Conservation (phyloP, 2,888 invertebrate species). For the Stenchaetothrips biformis region DNA sequence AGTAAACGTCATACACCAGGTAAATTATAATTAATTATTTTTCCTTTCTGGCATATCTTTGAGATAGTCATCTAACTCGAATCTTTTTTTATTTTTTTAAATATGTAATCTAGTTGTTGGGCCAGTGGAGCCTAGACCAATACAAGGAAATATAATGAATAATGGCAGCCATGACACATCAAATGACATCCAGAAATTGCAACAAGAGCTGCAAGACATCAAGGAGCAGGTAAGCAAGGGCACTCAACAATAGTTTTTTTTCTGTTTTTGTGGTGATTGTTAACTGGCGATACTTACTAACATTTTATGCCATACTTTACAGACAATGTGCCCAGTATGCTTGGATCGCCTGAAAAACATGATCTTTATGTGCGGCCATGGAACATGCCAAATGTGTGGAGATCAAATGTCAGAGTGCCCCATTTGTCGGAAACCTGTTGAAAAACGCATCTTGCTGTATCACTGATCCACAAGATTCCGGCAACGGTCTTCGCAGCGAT, state of each 20-base stretch:
- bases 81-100: not conserved
- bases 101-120: constrained; percentile 27
- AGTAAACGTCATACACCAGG: not conserved
- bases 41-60: not conserved
- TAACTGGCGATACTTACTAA: not conserved
- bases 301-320: constrained; percentile 41
- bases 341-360: constrained; percentile 96
- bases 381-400: constrained; percentile 97
- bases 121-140: constrained; percentile 38
- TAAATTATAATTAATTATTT: not conserved
- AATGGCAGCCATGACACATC: constrained; percentile 64
- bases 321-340: constrained; percentile 99
- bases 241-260: not conserved
- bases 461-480: constrained; percentile 41
- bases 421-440: constrained; percentile 93
- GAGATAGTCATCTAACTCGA: not conserved
- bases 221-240: constrained; percentile 78
- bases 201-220: constrained; percentile 94
- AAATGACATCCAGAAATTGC: constrained; percentile 79
- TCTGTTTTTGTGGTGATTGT: constrained; percentile 13
- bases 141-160: constrained; percentile 53
- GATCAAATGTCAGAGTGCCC: constrained; percentile 97
- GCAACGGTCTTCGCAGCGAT: constrained; percentile 6
- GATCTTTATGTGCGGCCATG: constrained; percentile 97
- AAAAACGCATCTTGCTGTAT: constrained; percentile 90